A percentile compares a stretch with the other conserved stretches of the same genome.
These are phyloP conservation scores for Athalia rosae DNA, from an alignment of 2,888 invertebrate species.

Conservation along the genomic window DNA sequence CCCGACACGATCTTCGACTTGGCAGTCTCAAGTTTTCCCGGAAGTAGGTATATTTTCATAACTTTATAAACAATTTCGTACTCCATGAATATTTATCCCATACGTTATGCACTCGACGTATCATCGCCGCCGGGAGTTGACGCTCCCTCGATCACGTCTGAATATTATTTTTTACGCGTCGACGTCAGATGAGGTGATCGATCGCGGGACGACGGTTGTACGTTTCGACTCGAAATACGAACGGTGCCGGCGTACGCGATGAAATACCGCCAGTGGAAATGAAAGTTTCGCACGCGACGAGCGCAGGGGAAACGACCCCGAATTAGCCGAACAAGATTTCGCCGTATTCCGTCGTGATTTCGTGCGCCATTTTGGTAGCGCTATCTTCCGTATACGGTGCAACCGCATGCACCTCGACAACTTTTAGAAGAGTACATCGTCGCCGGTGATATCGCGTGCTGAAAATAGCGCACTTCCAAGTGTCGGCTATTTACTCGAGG, in stretches of 20 bases:
- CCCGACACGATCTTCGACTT: not conserved
- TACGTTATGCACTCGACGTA: no score
- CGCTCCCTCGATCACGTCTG: conserved; percentile 15
- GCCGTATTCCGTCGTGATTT: no score
- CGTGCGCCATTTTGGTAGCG: no score
- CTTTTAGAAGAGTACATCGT: not conserved
- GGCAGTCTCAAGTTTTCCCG: conserved; percentile 6
- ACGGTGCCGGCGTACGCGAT: no score
- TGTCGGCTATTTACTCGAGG: conserved; percentile 28
- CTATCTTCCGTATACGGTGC: not conserved
- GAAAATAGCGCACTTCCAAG: conserved; percentile 31
- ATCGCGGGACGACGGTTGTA: not conserved
- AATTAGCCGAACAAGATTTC: no score
- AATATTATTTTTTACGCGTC: not conserved
- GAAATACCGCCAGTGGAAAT: no score
- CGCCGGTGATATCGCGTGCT: conserved; percentile 4
- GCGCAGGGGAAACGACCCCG: no score
- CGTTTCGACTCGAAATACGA: not conserved
- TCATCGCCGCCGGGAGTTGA: no score
- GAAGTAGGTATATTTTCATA: not conserved
- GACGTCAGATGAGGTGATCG: not conserved
- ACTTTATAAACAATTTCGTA: not conserved
- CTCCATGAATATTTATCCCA: not conserved
- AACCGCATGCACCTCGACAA: not conserved
- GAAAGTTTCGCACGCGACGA: no score